phyloP scores from a whole-genome alignment of 2,888 invertebrate species.

The Troides oblongomaculatus region DNA sequence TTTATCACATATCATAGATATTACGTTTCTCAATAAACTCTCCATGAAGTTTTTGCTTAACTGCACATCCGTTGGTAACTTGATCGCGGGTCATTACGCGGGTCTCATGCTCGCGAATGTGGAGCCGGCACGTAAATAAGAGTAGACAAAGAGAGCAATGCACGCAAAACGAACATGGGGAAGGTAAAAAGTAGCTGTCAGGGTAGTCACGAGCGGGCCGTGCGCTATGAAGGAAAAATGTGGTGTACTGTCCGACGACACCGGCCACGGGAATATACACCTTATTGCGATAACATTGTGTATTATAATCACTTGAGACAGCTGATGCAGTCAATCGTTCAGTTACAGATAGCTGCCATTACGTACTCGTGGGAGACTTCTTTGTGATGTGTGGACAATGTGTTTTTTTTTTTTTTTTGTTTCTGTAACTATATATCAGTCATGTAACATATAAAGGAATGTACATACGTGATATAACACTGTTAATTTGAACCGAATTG shows the following conservation, averaged over 20 bases:
- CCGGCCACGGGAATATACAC: neutral
- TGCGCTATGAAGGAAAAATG: conserved; percentile 62
- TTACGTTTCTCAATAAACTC: neutral
- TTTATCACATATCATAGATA: no score
- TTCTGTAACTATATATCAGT: conserved; percentile 12
- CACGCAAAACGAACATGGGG: conserved; percentile 60
- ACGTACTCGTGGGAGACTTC: conserved; percentile 29
- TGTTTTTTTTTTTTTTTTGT: conserved; percentile 4
- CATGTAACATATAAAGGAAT: neutral
- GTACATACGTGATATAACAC: neutral
- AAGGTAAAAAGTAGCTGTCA: conserved; percentile 77
- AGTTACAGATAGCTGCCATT: conserved; percentile 25
- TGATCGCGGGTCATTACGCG: conserved; percentile 39
- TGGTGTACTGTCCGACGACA: conserved; percentile 24
- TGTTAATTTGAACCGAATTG: no score
- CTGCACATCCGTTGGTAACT: conserved; percentile 6
- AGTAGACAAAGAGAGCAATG: conserved; percentile 70
- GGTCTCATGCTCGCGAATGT: conserved; percentile 46
- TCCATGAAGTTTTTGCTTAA: neutral
- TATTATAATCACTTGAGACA: neutral
- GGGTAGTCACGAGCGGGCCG: conserved; percentile 66
- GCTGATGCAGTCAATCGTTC: neutral
- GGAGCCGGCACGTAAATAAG: conserved; percentile 68
- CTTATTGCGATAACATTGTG: rapidly evolving
- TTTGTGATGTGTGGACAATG: conserved; percentile 29